Percentiles rank a stretch among this genome's conserved stretches.
These are phyloP conservation scores for Falco novaeseelandiae DNA, from an alignment of 2,797 vertebrate genomes.

Conservation along the genomic window DNA sequence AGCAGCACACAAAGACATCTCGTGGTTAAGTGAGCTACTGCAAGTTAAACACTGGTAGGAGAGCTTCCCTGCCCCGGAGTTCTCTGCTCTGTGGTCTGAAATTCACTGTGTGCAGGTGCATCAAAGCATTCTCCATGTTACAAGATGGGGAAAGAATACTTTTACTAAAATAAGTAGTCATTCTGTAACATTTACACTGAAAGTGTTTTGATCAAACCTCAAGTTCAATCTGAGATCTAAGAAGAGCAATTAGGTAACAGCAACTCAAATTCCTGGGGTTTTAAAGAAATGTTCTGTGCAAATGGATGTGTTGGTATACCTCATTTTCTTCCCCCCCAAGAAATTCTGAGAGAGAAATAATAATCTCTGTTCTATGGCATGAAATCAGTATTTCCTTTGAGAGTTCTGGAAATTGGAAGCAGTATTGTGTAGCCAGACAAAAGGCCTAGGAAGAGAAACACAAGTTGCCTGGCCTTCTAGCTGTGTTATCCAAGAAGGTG, in stretches of 20 bases:
- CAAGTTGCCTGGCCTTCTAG: neutral
- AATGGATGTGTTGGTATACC: neutral
- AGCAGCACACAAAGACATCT: neutral
- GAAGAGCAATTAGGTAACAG: fast-evolving
- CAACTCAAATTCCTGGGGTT: neutral
- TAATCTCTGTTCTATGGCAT: neutral
- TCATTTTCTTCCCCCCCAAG: neutral
- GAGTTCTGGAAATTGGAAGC: neutral
- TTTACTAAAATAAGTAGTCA: neutral
- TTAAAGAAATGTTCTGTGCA: neutral
- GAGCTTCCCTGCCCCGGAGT: no score
- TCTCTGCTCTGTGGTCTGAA: neutral
- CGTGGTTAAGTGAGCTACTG: neutral
- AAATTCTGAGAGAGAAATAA: neutral
- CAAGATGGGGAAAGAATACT: neutral
- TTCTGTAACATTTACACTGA: no score
- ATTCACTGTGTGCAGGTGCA: neutral
- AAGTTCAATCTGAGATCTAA: fast-evolving
- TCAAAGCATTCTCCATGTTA: neutral
- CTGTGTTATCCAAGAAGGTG: neutral
- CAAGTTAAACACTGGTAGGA: neutral
- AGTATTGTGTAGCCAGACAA: neutral
- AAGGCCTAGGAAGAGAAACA: neutral
- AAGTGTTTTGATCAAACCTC: neutral
- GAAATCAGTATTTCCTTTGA: neutral